Conservation (phyloP, 2,888 invertebrate genomes). For the Hemicrepidius hirtus region DNA sequence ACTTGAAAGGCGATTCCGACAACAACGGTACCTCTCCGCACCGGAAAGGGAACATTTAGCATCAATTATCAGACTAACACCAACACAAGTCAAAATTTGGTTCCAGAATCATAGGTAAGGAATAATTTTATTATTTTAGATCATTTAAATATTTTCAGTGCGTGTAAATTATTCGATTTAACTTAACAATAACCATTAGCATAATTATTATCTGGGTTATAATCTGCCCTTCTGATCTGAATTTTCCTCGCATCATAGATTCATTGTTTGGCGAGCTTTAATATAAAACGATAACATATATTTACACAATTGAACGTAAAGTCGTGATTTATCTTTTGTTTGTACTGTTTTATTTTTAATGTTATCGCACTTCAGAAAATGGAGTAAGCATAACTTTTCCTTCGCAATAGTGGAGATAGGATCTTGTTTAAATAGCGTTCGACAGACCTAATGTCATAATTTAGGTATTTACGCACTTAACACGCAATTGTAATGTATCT, state of each 20-base stretch:
- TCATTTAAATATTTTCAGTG: background rate
- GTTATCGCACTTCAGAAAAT: conserved; percentile 36
- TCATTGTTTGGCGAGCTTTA: conserved; percentile 26
- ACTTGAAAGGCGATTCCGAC: conserved; percentile 93
- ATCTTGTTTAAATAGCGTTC: conserved; percentile 27
- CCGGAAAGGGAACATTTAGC: conserved; percentile 98
- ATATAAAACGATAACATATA: conserved; percentile 22
- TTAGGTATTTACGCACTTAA: conserved; percentile 17
- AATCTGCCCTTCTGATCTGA: conserved; percentile 30
- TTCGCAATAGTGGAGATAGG: conserved; percentile 25
- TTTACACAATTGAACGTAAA: conserved; percentile 33
- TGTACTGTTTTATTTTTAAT: conserved; percentile 32
- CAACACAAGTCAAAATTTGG: conserved; percentile 99
- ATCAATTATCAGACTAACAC: conserved; percentile 94
- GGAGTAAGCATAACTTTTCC: conserved; percentile 29
- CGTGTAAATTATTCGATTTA: too few species aligned
- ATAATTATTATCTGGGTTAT: conserved; percentile 7
- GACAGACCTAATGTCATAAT: background rate
- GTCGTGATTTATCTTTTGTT: conserved; percentile 42
- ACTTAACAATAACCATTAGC: background rate
- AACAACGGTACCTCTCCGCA: conserved; percentile 97
- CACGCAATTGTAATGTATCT: too few species aligned
- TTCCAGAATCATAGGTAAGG: conserved; percentile 94
- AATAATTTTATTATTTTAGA: background rate
- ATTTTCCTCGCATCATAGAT: conserved; percentile 21